These are phyloP conservation scores for Tyria jacobaeae DNA, from an alignment of 2,888 invertebrate species.

Conservation along the genomic window DNA sequence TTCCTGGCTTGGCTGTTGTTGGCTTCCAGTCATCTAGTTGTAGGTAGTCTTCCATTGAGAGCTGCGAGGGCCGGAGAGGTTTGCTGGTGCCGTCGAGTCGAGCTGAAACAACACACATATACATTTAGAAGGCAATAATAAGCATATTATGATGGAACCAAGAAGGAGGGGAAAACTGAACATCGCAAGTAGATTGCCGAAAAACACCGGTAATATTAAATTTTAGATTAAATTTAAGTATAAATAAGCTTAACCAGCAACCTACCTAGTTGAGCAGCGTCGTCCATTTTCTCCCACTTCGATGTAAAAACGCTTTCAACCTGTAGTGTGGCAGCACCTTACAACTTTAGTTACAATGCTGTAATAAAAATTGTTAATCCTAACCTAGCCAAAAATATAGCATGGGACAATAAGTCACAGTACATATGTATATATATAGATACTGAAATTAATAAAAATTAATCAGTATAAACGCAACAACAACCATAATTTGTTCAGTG, in stretches of 20 bases:
- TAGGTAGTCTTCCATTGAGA: conserved; percentile 97
- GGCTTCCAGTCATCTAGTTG: conserved; percentile 93
- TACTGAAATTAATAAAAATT: conserved; percentile 17
- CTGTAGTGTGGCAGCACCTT: conserved; percentile 79
- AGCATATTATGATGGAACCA: not conserved
- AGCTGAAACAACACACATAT: conserved; percentile 88
- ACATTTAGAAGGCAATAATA: conserved; percentile 35
- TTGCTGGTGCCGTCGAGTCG: conserved; percentile 96
- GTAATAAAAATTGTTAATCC: conserved; percentile 81
- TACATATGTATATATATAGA: conserved; percentile 27
- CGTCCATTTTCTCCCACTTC: conserved; percentile 96
- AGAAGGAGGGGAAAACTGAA: not conserved
- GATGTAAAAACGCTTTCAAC: conserved; percentile 84
- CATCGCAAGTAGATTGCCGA: not conserved
- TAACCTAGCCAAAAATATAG: conserved; percentile 60
- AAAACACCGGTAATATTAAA: conserved; percentile 1
- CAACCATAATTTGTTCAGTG: not conserved
- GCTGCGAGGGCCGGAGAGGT: conserved; percentile 89
- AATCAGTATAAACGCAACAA: not conserved
- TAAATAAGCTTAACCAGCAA: conserved; percentile 61
- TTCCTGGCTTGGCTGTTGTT: conserved; percentile 89
- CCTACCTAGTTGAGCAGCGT: conserved; percentile 94
- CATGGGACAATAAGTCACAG: conserved; percentile 31
- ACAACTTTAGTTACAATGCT: conserved; percentile 79
- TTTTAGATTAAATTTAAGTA: conserved; percentile 8